Base-by-base conservation (phyloP, 2,797 vertebrate species). In the Melopsittacus undulatus region DNA sequence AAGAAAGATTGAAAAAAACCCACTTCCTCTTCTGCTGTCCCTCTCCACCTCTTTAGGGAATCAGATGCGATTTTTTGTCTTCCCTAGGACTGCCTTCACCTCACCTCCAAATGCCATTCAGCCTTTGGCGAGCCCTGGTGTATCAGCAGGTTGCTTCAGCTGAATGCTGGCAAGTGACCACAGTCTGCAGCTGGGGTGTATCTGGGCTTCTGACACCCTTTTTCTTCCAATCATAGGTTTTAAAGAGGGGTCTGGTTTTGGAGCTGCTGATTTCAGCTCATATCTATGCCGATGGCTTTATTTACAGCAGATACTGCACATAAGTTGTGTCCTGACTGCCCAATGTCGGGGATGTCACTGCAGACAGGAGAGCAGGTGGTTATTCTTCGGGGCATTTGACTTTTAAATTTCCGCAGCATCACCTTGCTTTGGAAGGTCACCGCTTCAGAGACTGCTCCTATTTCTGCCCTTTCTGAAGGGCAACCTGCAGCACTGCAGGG, bases 341-440 rank as follows among this genome's bases (percentile, higher is more conserved):
- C 79, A 52, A 14, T 77, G 76, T 92, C 68, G 86, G 38, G 32
- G 24, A 30, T 72, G 48, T 76, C 52, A 81, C 74, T n/a, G 56
- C 45, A 69, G 62, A 32, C n/a, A 46, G 74, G 48, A 78, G 45
- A 81, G 54, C 51, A 88, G 69, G 20, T 84, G 84, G 46, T 91
- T 66, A 68, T 87, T 90, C 84, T 93, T 74, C 57, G 26, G 49
- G 22, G 9, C 52, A 81, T 91, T 92, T 95, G 86, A 64, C 61
- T 95, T 96, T 81, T 52, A 90, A 70, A 87, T 95, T 96, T 94
- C 83, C 38, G 70, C 13, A 2, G 66, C 24, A 74, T 89, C 62
- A 85, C 63, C 67, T 93, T 94, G 54, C 42, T 84, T 78, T 73
- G 36, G 57, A 91, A 91, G 54, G 70, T 13, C 49, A 77, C 22